Evolutionary conservation across 2,888 invertebrate species (phyloP).

Genomic region (Orgyia antiqua): DNA sequence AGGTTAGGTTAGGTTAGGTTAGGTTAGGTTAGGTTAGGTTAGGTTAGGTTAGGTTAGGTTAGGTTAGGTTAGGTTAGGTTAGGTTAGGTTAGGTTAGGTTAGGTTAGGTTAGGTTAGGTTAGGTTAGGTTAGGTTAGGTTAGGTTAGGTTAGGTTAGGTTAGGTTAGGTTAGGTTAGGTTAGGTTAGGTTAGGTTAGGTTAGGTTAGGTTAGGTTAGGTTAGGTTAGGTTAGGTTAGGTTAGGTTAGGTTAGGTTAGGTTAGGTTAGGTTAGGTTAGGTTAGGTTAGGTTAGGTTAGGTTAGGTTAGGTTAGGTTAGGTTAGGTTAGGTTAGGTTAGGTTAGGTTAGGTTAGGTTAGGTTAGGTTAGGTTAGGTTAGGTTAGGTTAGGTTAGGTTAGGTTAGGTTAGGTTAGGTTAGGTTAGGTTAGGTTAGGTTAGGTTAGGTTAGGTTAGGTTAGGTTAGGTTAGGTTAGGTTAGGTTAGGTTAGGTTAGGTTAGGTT

Average conservation of each 20-base stretch:
- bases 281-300: slow-evolving; percentile 8
- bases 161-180: slow-evolving; percentile 8
- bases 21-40: slow-evolving; percentile 1
- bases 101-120: slow-evolving; percentile 1
- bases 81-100: slow-evolving; percentile 1
- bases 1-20: slow-evolving; percentile 1
- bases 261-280: slow-evolving; percentile 9
- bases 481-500: slow-evolving; percentile 8
- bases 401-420: slow-evolving; percentile 4
- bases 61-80: slow-evolving; percentile 1
- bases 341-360: slow-evolving; percentile 7
- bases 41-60: slow-evolving; percentile 1
- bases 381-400: slow-evolving; percentile 1
- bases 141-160: slow-evolving; percentile 4
- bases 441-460: slow-evolving; percentile 7
- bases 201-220: slow-evolving; percentile 12
- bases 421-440: slow-evolving; percentile 3
- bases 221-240: slow-evolving; percentile 17
- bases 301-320: slow-evolving; percentile 8
- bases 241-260: slow-evolving; percentile 11
- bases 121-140: slow-evolving; percentile 1
- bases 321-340: slow-evolving; percentile 8
- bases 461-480: slow-evolving; percentile 9
- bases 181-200: slow-evolving; percentile 9
- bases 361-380: slow-evolving; percentile 5